Percentiles rank a stretch among this genome's conserved stretches.
Conservation (phyloP, 2,888 invertebrate genomes). For the Artemia sinica region DNA sequence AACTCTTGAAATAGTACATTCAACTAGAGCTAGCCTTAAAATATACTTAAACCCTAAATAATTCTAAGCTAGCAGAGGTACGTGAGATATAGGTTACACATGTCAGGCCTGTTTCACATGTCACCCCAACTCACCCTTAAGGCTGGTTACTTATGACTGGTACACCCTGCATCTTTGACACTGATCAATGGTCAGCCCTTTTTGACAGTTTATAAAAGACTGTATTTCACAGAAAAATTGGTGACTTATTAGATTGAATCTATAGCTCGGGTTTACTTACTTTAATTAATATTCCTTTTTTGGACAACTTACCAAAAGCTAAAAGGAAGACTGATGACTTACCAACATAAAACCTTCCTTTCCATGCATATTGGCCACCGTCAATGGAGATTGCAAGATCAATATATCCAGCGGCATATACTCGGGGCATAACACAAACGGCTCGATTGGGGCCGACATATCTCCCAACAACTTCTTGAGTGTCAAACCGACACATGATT, state of each 20-base stretch:
- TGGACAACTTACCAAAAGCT: no score
- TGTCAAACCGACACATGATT: constrained; percentile 63
- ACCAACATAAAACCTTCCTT: constrained; percentile 79
- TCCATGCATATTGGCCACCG: constrained; percentile 66
- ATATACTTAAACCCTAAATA: no score
- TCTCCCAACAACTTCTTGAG: constrained; percentile 54
- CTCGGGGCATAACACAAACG: constrained; percentile 68
- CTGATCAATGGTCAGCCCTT: no score
- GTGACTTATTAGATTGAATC: background rate
- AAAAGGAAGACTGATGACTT: constrained; percentile 31
- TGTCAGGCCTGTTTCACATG: background rate
- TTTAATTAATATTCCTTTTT: no score
- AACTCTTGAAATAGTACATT: no score
- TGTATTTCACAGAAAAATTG: background rate
- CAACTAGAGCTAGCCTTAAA: no score
- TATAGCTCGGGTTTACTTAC: background rate
- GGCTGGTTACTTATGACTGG: background rate
- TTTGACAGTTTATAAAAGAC: no score
- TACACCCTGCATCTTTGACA: background rate
- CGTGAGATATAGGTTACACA: background rate
- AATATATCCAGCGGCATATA: constrained; percentile 73
- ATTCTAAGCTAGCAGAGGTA: no score
- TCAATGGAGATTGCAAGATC: constrained; percentile 68
- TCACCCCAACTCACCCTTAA: background rate
- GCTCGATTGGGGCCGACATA: constrained; percentile 63